These are phyloP conservation scores for Chiloscyllium plagiosum DNA, from an alignment of 2,113 vertebrate species.

Conservation along the genomic window DNA sequence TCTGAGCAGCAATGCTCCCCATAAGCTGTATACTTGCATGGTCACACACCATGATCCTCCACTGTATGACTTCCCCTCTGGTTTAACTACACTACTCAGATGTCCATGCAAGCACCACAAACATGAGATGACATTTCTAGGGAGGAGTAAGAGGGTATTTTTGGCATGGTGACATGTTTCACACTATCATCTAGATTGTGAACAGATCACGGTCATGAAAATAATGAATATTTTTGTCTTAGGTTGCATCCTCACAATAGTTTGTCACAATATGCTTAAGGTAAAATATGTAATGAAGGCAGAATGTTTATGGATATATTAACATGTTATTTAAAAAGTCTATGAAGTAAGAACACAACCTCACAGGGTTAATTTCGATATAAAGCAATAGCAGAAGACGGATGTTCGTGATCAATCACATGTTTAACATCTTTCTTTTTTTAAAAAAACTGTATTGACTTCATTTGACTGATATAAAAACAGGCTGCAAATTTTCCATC, in stretches of 20 bases:
- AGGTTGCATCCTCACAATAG: not conserved
- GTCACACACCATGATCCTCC: too few species aligned
- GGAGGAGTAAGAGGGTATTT: not conserved
- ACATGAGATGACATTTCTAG: not conserved
- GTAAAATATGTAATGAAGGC: not conserved
- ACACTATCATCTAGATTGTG: not conserved
- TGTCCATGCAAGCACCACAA: too few species aligned
- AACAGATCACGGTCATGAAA: not conserved
- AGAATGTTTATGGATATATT: not conserved
- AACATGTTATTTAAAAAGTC: not conserved
- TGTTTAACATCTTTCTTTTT: not conserved
- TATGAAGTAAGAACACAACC: not conserved
- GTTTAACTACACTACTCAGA: too few species aligned
- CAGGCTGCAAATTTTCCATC: not conserved
- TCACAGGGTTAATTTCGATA: not conserved
- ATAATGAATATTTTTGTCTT: not conserved
- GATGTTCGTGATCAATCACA: too few species aligned
- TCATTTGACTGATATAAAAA: not conserved
- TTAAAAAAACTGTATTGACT: not conserved
- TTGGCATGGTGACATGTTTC: not conserved
- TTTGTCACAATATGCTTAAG: not conserved
- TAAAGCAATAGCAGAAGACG: not conserved
- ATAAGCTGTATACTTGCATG: too few species aligned
- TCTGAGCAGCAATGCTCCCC: not conserved
- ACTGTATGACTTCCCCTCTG: too few species aligned